phyloP scores from a whole-genome alignment of 2,113 vertebrate species.

The Centropus unirufus region DNA sequence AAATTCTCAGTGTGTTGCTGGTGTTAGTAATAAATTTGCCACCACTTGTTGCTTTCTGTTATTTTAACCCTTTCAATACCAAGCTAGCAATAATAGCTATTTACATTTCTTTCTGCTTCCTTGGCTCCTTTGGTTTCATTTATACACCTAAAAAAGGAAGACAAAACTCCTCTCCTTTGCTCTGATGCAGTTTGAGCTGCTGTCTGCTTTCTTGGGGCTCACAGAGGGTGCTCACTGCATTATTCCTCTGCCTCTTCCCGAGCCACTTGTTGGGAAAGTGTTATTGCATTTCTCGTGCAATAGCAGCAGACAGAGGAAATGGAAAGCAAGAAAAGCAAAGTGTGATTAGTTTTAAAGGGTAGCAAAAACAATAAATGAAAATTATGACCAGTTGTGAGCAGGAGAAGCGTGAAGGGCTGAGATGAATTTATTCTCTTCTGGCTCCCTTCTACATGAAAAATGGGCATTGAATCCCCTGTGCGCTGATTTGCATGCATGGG shows the following conservation, averaged over 20 bases:
- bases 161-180: not conserved
- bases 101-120: not conserved
- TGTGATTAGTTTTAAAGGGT: not conserved
- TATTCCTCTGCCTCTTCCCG: not conserved
- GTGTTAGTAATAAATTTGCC: not conserved
- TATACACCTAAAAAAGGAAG: not conserved
- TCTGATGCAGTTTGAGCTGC: rapidly evolving
- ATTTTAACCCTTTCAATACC: not conserved
- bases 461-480: not conserved
- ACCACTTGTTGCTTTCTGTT: not conserved
- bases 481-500: not conserved
- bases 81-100: not conserved
- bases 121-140: not conserved
- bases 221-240: rapidly evolving
- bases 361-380: not conserved
- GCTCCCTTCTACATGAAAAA: slow-evolving; percentile 9
- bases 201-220: rapidly evolving
- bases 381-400: not conserved
- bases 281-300: not conserved
- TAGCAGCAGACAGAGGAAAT: not conserved
- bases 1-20: not conserved
- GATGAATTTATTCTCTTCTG: not conserved
- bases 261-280: not conserved
- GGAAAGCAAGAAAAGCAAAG: not conserved
- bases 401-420: not conserved